phyloP scores from a whole-genome alignment of 1,140 invertebrate species.

The Orchestia grillus region DNA sequence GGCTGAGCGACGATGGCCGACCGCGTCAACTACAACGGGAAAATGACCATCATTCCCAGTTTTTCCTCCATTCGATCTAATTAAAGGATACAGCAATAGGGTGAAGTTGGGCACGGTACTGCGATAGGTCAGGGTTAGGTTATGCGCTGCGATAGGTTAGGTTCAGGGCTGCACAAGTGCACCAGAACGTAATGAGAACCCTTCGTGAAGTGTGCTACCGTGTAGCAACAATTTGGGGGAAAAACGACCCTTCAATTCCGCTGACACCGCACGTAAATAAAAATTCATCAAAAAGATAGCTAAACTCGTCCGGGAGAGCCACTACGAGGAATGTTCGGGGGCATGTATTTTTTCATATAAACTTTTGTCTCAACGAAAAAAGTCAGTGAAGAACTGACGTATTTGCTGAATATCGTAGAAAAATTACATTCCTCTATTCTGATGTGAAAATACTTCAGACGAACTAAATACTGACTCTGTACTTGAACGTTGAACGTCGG shows the following conservation, averaged over 20 bases:
- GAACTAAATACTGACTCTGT: background rate
- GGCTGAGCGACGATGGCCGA: background rate
- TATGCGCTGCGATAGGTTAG: no score
- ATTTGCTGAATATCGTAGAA: background rate
- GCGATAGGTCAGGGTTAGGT: no score
- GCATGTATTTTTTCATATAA: background rate
- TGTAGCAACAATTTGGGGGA: no score
- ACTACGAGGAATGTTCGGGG: background rate
- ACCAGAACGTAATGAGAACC: background rate
- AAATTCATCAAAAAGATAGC: background rate
- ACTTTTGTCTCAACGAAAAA: background rate
- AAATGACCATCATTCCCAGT: background rate
- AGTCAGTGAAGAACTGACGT: background rate
- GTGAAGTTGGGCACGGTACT: background rate
- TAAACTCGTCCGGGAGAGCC: background rate
- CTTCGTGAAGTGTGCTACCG: no score
- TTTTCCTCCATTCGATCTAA: background rate
- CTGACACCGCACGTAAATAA: background rate
- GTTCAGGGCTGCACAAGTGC: background rate
- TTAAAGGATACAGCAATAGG: background rate
- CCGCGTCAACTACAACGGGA: background rate
- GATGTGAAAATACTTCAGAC: no score
- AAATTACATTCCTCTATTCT: no score
- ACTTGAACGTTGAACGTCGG: background rate
- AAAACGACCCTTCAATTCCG: background rate